Percentiles rank a stretch among this genome's conserved stretches.
Evolutionary conservation across 2,888 invertebrate genomes (phyloP).

Genomic region (Drosophila hamatofila): DNA sequence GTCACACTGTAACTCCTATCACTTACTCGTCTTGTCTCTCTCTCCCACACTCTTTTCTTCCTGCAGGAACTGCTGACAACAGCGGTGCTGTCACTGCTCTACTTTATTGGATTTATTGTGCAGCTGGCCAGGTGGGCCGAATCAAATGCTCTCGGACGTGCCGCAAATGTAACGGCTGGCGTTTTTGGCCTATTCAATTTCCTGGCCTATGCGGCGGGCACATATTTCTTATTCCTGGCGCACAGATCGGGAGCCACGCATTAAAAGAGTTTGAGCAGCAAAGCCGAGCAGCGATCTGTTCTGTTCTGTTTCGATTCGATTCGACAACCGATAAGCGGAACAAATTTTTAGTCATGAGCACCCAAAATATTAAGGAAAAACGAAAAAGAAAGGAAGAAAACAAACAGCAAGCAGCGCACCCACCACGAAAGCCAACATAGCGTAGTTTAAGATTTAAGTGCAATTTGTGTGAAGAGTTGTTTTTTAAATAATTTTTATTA

Average conservation of each 20-base stretch:
- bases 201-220: constrained; percentile 90
- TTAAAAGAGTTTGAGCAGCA: constrained; percentile 39
- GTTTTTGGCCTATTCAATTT: constrained; percentile 94
- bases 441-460: constrained; percentile 50
- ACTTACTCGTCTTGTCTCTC: background rate
- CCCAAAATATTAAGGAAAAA: constrained; percentile 12
- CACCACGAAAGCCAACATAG: constrained; percentile 40
- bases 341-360: constrained; percentile 43
- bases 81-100: constrained; percentile 89
- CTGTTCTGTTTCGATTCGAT: constrained; percentile 24
- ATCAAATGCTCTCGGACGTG: constrained; percentile 74
- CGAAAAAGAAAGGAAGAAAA: background rate
- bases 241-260: constrained; percentile 87
- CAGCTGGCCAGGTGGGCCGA: constrained; percentile 89
- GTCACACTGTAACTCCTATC: background rate
- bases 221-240: constrained; percentile 91
- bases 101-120: constrained; percentile 92
- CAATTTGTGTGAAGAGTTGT: constrained; percentile 41
- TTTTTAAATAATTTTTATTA: constrained; percentile 1
- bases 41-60: background rate
- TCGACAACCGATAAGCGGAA: constrained; percentile 16
- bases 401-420: constrained; percentile 28
- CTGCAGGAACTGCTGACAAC: constrained; percentile 93
- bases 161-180: constrained; percentile 91
- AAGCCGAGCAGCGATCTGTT: constrained; percentile 25